Evolutionary conservation across 1,140 invertebrate genomes (phyloP), one percentile per base, ranked within the genome.

Genomic region (Harpegnathos saltator): DNA sequence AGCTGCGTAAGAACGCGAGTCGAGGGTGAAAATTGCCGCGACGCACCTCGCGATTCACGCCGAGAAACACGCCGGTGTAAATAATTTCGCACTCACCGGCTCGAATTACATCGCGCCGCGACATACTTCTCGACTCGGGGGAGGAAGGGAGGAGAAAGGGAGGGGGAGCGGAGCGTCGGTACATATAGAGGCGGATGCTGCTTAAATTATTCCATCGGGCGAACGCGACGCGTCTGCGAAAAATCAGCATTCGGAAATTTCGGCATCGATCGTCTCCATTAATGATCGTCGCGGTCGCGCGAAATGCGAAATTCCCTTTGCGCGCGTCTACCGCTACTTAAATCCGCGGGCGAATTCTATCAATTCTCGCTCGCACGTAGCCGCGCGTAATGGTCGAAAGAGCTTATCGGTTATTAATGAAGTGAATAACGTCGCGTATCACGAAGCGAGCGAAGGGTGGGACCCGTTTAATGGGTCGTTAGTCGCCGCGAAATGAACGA

Each of bases 381-480:
- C 44, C 65, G 62, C 65, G 62, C 73, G 61, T 88, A 88, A 88
- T 83, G 86, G 86, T 68, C 74, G 63, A 85, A 85, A 89, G 86
- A 88, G 87, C 69, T 85, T 85, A 88, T 89, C 80, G 86, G 87
- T 85, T 87, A 83, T 85, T 87, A 87, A 87, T 83, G 83, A 89
- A 89, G 74, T 83, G 87, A 68, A 59, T 84, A 89, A 88, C 54
- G 83, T 80, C 65, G 87, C 80, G 78, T 78, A 83, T 89, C 68
- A 33, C 11, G 38, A 50, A 77, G 54, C 56, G 50, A 19, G 29
- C 50, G 61, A 52, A 33, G 19, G 52, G 3, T 3, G n/a, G 62
- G 38, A 56, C 33, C 19, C 75, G 74, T 81, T 89, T 87, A 87
- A 89, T 89, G 88, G 80, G 56, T 89, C 85, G 85, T 89, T 89